A percentile compares a stretch with the other conserved stretches of the same genome.
These are phyloP conservation scores for Rhinichthys klamathensis DNA, from an alignment of 2,113 vertebrate genomes.

Conservation along the genomic window DNA sequence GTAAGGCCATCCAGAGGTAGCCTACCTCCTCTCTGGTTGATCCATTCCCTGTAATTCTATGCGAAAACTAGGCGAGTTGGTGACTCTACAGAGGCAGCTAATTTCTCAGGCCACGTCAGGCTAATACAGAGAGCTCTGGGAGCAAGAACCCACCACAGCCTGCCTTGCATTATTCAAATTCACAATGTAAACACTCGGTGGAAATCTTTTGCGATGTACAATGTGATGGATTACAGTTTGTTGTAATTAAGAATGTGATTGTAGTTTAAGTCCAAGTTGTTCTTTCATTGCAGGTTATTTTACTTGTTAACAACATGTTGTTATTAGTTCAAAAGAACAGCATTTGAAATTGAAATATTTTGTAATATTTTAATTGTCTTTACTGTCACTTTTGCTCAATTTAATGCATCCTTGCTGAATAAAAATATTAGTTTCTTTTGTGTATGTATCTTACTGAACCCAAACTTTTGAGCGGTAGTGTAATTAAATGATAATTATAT, in stretches of 20 bases:
- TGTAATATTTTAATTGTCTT: too few relatives aligned
- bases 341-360: too few relatives aligned
- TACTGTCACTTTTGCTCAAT: too few relatives aligned
- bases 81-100: background rate
- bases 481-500: too few relatives aligned
- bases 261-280: background rate
- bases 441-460: too few relatives aligned
- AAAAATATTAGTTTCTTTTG: too few relatives aligned
- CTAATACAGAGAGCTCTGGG: slow-evolving; percentile 17
- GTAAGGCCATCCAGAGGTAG: background rate
- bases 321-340: too few relatives aligned
- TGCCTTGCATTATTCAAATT: slow-evolving; percentile 61
- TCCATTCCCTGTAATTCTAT: background rate
- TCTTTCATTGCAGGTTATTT: too few relatives aligned
- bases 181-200: slow-evolving; percentile 55
- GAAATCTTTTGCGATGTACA: slow-evolving; percentile 67
- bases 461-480: too few relatives aligned
- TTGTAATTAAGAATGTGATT: background rate
- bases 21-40: background rate
- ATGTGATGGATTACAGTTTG: slow-evolving; percentile 69
- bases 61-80: background rate
- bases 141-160: background rate
- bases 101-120: background rate
- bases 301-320: too few relatives aligned
- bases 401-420: too few relatives aligned